Conservation (phyloP, 1,140 invertebrate genomes). For the Drosophila parabipectinata region DNA sequence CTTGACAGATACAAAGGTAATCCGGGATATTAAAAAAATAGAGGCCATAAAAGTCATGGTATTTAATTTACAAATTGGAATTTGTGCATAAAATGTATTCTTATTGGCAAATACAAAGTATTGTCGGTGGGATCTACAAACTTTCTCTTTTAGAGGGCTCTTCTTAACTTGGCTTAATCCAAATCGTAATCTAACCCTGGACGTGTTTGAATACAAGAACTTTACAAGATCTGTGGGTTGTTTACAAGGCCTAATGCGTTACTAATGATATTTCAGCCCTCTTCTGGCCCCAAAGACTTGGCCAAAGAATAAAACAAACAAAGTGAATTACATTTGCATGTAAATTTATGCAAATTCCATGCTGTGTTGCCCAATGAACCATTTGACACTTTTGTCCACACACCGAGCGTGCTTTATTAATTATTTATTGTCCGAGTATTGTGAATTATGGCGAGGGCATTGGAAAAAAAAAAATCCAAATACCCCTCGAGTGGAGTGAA, state of each 20-base stretch:
- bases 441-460: conserved; percentile 66
- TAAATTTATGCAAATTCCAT: conserved; percentile 76
- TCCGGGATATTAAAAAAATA: conserved; percentile 24
- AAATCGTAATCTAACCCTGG: conserved; percentile 8
- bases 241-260: conserved; percentile 37
- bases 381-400: conserved; percentile 78
- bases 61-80: not conserved
- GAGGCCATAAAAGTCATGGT: conserved; percentile 1
- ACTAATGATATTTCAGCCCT: conserved; percentile 53
- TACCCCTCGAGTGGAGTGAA: conserved; percentile 24
- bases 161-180: not conserved
- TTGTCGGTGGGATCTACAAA: not conserved
- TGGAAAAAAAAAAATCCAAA: conserved; percentile 36
- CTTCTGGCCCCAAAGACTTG: conserved; percentile 1
- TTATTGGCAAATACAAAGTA: not conserved
- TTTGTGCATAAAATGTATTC: not conserved
- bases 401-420: conserved; percentile 68
- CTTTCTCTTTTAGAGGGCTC: conserved; percentile 15
- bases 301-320: conserved; percentile 30
- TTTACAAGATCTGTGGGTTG: conserved; percentile 33
- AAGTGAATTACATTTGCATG: conserved; percentile 55
- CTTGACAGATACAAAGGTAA: conserved; percentile 36
- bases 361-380: conserved; percentile 73
- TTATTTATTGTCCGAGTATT: conserved; percentile 73
- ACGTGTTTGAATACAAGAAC: conserved; percentile 43